Base-by-base conservation (phyloP, 1,140 invertebrate genomes). In the Thaumetopoea pityocampa region DNA sequence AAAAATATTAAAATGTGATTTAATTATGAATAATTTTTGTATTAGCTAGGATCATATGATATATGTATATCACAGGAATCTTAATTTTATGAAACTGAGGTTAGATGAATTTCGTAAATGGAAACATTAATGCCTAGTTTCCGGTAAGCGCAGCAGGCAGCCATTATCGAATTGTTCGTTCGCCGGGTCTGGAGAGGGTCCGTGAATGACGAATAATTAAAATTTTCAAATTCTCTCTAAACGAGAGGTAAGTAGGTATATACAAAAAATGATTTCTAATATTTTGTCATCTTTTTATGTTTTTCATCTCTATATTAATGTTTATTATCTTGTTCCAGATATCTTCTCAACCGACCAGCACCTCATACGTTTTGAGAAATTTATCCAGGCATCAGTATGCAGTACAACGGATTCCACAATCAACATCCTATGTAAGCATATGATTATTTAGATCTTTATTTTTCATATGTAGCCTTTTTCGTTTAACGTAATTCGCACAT, bases 91-190 rank as follows among this genome's bases (percentile, higher is more conserved):
- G n/a, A n/a, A n/a, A n/a, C n/a, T n/a, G n/a, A n/a, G n/a, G n/a
- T n/a, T n/a, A n/a, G n/a, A n/a, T n/a, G n/a, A n/a, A n/a, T n/a
- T n/a, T n/a, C n/a, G n/a, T n/a, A n/a, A n/a, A n/a, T n/a, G n/a
- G n/a, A n/a, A n/a, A n/a, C n/a, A n/a, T n/a, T n/a, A n/a, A n/a
- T n/a, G n/a, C n/a, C n/a, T n/a, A n/a, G n/a, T n/a, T n/a, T n/a
- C n/a, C n/a, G n/a, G n/a, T n/a, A n/a, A n/a, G n/a, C n/a, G n/a
- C 37, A 28, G 19, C 17, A 1, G 55, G 35, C 58, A 16, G 64
- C 71, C 81, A 86, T 86, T 86, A 85, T 81, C 78, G 85, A 86
- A 85, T 88, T 87, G 86, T 87, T 88, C 86, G 83, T 85, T 85
- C 85, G 74, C 85, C 82, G 85, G 85, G 85, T 85, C 76, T 80